phyloP scores from a whole-genome alignment of 2,113 vertebrate species.

The Anoura caudifer region DNA sequence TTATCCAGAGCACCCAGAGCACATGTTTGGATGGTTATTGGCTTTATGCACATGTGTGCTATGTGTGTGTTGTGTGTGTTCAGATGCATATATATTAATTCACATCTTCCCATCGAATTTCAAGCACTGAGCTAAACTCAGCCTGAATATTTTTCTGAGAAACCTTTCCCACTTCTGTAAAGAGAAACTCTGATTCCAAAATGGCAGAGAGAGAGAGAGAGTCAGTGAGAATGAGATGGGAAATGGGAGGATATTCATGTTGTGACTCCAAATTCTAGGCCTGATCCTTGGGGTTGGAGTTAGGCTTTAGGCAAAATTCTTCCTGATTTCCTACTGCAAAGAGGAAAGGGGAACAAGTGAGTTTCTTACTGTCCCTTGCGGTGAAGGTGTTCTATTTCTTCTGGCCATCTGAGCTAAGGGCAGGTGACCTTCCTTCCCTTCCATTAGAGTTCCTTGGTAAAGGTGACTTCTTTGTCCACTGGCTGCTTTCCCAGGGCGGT shows the following conservation, averaged over 20 bases:
- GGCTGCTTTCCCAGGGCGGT: not conserved
- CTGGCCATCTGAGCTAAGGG: not conserved
- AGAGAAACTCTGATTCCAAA: slow-evolving; percentile 35
- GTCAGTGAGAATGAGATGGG: slow-evolving; percentile 17
- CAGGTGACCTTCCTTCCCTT: not conserved
- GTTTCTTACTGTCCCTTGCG: not conserved
- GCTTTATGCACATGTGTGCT: slow-evolving; percentile 2
- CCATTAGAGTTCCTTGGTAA: not conserved
- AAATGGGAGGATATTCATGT: not conserved
- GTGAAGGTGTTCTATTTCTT: not conserved
- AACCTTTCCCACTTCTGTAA: slow-evolving; percentile 20
- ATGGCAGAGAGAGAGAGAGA: not conserved
- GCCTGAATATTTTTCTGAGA: slow-evolving; percentile 33
- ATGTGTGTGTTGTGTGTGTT: not conserved
- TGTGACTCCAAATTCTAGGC: slow-evolving; percentile 46
- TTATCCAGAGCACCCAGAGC: not conserved
- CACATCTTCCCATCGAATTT: slow-evolving; percentile 50
- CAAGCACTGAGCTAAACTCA: slow-evolving; percentile 42
- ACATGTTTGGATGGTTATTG: not conserved
- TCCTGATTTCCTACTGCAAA: not conserved
- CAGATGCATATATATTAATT: slow-evolving; percentile 35
- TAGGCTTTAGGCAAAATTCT: not conserved
- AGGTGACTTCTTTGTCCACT: not conserved
- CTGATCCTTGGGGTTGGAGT: not conserved
- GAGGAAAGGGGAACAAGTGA: not conserved